Conservation (phyloP, 2,113 vertebrate species). For the Amphiprion percula region DNA sequence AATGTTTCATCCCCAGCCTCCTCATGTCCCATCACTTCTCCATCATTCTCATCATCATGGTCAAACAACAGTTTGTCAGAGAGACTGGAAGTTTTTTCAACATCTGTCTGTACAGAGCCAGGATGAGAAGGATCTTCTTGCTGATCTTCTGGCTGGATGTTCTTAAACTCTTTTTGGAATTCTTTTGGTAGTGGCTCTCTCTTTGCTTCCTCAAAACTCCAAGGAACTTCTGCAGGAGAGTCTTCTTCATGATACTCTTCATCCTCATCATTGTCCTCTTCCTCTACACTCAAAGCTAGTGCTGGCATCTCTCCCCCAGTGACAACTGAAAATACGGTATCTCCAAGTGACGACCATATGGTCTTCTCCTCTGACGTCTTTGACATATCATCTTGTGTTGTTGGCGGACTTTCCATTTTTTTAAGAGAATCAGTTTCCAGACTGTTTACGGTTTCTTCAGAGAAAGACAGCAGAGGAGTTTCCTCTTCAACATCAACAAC, state of each 20-base stretch:
- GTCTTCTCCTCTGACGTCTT: slow-evolving; percentile 55
- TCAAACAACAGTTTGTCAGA: slow-evolving; percentile 24
- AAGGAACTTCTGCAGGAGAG: slow-evolving; percentile 5
- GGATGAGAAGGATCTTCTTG: slow-evolving; percentile 11
- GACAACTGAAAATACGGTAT: slow-evolving; percentile 80
- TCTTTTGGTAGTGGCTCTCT: slow-evolving; percentile 24
- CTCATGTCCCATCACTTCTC: not conserved
- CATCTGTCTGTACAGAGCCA: slow-evolving; percentile 1
- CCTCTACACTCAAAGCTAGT: slow-evolving; percentile 53
- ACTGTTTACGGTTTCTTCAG: slow-evolving; percentile 20
- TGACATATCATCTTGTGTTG: slow-evolving; percentile 56
- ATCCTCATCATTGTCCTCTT: slow-evolving; percentile 75
- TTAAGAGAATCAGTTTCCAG: slow-evolving; percentile 38
- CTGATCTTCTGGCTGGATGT: slow-evolving; percentile 21
- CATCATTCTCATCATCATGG: slow-evolving; percentile 24
- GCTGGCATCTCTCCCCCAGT: slow-evolving; percentile 65
- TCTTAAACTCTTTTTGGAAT: slow-evolving; percentile 27
- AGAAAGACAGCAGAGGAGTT: slow-evolving; percentile 83
- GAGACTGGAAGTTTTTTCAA: slow-evolving; percentile 5
- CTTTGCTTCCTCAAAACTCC: slow-evolving; percentile 36
- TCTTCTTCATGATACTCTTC: slow-evolving; percentile 65
- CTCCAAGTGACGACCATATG: slow-evolving; percentile 72
- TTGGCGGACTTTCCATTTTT: slow-evolving; percentile 21
- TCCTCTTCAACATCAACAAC: slow-evolving; percentile 59
- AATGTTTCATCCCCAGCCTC: slow-evolving; percentile 35